Percentiles rank a stretch among this genome's conserved stretches.
Conservation (phyloP, 2,888 invertebrate genomes). For the Chrysotoxum bicinctum region DNA sequence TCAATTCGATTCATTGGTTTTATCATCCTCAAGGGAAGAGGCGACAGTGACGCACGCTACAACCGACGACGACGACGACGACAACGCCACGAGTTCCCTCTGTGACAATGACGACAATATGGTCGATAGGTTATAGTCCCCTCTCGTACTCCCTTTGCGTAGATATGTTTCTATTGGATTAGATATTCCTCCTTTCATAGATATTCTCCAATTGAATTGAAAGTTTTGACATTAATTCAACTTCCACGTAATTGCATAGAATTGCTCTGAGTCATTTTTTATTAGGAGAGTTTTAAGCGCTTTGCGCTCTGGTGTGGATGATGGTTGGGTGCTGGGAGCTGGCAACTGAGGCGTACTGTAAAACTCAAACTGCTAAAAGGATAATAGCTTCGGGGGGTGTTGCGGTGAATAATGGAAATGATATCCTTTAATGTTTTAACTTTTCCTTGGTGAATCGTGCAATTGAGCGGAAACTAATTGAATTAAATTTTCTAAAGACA, state of each 20-base stretch:
- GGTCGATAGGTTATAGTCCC: neutral
- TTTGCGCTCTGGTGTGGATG: neutral
- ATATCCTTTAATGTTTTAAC: slow-evolving; percentile 70
- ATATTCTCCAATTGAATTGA: slow-evolving; percentile 68
- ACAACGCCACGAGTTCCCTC: neutral
- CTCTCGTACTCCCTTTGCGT: neutral
- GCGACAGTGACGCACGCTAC: neutral
- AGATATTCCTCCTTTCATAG: slow-evolving; percentile 29
- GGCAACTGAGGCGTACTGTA: neutral
- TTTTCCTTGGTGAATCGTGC: slow-evolving; percentile 66
- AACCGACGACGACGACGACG: neutral
- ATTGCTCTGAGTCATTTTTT: slow-evolving; percentile 62
- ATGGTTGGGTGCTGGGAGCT: neutral
- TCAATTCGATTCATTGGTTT: slow-evolving; percentile 53
- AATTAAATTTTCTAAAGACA: slow-evolving; percentile 49
- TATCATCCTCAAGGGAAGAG: slow-evolving; percentile 36
- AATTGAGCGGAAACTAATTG: slow-evolving; percentile 69
- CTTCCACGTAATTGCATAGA: slow-evolving; percentile 70
- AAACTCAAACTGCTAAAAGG: neutral
- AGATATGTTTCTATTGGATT: slow-evolving; percentile 50
- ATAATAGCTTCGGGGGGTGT: slow-evolving; percentile 45
- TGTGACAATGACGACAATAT: slow-evolving; percentile 2
- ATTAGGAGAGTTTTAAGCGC: slow-evolving; percentile 42
- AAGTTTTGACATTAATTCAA: slow-evolving; percentile 71
- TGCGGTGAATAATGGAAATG: slow-evolving; percentile 63